Conservation (phyloP, 2,888 invertebrate species). For the Diaprepes abbreviatus region DNA sequence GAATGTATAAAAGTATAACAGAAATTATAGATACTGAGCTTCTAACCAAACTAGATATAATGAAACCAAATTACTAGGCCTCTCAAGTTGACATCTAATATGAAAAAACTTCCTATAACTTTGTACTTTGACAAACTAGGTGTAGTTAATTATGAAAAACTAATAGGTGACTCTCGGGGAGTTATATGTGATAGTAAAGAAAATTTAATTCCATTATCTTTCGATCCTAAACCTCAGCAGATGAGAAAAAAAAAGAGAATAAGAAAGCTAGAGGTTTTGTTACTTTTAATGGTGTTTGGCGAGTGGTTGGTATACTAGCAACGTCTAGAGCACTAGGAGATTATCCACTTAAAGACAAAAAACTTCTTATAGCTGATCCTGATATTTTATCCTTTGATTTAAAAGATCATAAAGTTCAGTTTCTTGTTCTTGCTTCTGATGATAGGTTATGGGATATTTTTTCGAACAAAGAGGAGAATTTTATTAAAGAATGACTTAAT, state of each 20-base stretch:
- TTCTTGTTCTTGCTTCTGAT: constrained; percentile 93
- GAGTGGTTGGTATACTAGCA: constrained; percentile 94
- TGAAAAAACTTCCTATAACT: constrained; percentile 69
- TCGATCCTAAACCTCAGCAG: constrained; percentile 97
- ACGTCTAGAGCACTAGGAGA: constrained; percentile 96
- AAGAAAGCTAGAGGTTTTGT: constrained; percentile 96
- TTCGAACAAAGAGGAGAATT: constrained; percentile 93
- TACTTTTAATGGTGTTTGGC: constrained; percentile 95
- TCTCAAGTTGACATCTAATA: constrained; percentile 67
- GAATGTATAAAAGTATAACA: constrained; percentile 66
- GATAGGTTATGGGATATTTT: constrained; percentile 98
- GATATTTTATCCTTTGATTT: constrained; percentile 94
- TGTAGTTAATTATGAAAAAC: constrained; percentile 83
- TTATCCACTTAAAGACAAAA: constrained; percentile 94
- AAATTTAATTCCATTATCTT: constrained; percentile 91
- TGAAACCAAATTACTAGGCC: constrained; percentile 72
- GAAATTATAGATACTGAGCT: constrained; percentile 80
- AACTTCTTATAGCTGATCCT: constrained; percentile 94
- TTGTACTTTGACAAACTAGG: constrained; percentile 80
- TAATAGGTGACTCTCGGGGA: constrained; percentile 94
- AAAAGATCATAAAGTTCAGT: constrained; percentile 87
- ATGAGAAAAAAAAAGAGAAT: constrained; percentile 93
- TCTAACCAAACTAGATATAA: constrained; percentile 74
- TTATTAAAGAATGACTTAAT: constrained; percentile 86
- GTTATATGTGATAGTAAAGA: constrained; percentile 94